phyloP scores from a whole-genome alignment of 2,113 vertebrate genomes.

The Perca schrenkii region DNA sequence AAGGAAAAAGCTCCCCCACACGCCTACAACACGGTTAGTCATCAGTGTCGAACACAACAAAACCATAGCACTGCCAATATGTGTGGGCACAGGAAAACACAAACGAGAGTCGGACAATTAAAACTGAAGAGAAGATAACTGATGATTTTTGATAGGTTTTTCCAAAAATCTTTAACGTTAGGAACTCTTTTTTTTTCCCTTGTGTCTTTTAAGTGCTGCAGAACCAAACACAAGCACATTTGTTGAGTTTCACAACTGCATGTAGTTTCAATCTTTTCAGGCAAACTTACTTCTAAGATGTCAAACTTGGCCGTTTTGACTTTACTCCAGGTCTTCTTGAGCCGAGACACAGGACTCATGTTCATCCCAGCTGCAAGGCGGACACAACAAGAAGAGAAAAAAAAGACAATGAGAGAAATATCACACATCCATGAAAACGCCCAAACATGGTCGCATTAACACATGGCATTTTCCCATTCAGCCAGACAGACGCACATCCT shows the following conservation, averaged over 20 bases:
- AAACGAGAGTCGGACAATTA: not conserved
- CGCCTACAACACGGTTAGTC: constrained; percentile 7
- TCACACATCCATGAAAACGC: constrained; percentile 30
- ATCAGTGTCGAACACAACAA: not conserved
- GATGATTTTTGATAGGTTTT: not conserved
- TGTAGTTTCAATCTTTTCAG: not conserved
- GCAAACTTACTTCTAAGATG: constrained; percentile 89
- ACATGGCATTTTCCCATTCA: constrained; percentile 53
- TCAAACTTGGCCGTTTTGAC: constrained; percentile 96
- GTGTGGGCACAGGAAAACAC: not conserved
- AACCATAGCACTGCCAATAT: not conserved
- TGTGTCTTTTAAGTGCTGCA: not conserved
- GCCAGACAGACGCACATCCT: constrained; percentile 25
- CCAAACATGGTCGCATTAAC: constrained; percentile 52
- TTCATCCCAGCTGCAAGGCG: constrained; percentile 92
- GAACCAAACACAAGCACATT: not conserved
- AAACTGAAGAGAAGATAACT: not conserved
- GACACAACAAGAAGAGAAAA: not conserved
- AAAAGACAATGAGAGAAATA: constrained; percentile 34
- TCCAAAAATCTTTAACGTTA: not conserved
- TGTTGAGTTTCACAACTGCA: not conserved
- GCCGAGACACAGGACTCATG: constrained; percentile 94
- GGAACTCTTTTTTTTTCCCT: no score
- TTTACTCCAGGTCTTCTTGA: constrained; percentile 97
- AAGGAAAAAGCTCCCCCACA: constrained; percentile 3